Evolutionary conservation across 1,140 invertebrate species (phyloP), one percentile per base, ranked within the genome.

Genomic region (Achroia grisella): DNA sequence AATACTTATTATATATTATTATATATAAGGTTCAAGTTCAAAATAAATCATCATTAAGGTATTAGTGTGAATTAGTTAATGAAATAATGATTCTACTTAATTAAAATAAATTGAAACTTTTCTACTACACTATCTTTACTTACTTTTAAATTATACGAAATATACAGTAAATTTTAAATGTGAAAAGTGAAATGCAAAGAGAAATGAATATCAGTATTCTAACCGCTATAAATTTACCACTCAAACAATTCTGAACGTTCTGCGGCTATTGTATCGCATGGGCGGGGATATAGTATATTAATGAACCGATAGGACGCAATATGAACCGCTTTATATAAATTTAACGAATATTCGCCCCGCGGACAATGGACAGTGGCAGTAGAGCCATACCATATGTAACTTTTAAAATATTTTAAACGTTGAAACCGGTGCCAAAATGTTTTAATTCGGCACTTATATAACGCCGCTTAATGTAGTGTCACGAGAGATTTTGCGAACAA

Each of bases 321-420:
- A 72, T 70, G 56, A 55, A 62, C 54, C 51, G 48, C 34, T 62
- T 69, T 52, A 58, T 56, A 77, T 77, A 67, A 74, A 74, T 72
- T 69, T 48, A 47, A 46, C 14, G 51, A 57, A 61, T 65, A 68
- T 37, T 64, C 46, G 39, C 49, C 56, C 52, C 44, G 45, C 52
- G 55, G 50, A 64, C 58, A 69, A 73, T 68, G 63, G 57, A 61
- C 59, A 61, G 50, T 40, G 35, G 13, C 37, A 48, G 50, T 52
- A 53, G 54, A 40, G 50, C 58, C 51, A 46, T 29, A 52, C 41
- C 57, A 65, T 62, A 54, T 56, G 60, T 56, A 66, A 68, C 54
- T 71, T 71, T 72, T 56, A 62, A 61, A 55, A 68, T 62, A 64
- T 69, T 64, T 59, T 59, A 62, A 68, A 68, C 55, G 56, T 59